Conservation (phyloP, 2,797 vertebrate species). For the Lutjanus campechanus region DNA sequence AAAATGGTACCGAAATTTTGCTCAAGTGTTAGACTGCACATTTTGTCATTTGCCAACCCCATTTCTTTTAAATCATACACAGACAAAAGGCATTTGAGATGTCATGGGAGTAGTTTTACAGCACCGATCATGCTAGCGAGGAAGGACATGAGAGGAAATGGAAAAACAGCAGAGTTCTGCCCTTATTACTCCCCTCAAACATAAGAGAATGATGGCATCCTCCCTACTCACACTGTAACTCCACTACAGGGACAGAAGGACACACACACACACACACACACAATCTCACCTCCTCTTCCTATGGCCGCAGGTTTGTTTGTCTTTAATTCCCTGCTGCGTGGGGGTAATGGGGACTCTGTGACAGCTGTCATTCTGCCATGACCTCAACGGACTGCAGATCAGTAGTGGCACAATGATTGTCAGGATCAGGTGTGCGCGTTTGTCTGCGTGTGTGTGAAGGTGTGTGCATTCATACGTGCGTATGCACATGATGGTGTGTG, state of each 20-base stretch:
- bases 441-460: slow-evolving; percentile 38
- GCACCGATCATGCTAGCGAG: slow-evolving; percentile 41
- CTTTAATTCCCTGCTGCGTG: slow-evolving; percentile 86
- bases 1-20: slow-evolving; percentile 32
- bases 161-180: slow-evolving; percentile 62
- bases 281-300: slow-evolving; percentile 70
- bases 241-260: slow-evolving; percentile 59
- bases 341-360: slow-evolving; percentile 83
- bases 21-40: slow-evolving; percentile 7
- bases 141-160: slow-evolving; percentile 70
- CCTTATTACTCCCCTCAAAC: slow-evolving; percentile 76
- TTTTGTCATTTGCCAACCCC: slow-evolving; percentile 34
- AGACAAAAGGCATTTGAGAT: slow-evolving; percentile 47
- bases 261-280: slow-evolving; percentile 38
- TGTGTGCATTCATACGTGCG: slow-evolving; percentile 42
- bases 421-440: slow-evolving; percentile 75
- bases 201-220: slow-evolving; percentile 63
- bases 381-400: slow-evolving; percentile 82
- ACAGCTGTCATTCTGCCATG: slow-evolving; percentile 88
- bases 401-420: slow-evolving; percentile 83
- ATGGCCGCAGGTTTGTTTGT: slow-evolving; percentile 84
- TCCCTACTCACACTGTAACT: slow-evolving; percentile 63
- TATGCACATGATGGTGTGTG: slow-evolving; percentile 18
- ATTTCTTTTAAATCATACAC: slow-evolving; percentile 46
- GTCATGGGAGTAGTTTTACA: slow-evolving; percentile 48